These are phyloP conservation scores for Pseudopodoces humilis DNA, from an alignment of 2,113 vertebrate genomes.

Conservation along the genomic window DNA sequence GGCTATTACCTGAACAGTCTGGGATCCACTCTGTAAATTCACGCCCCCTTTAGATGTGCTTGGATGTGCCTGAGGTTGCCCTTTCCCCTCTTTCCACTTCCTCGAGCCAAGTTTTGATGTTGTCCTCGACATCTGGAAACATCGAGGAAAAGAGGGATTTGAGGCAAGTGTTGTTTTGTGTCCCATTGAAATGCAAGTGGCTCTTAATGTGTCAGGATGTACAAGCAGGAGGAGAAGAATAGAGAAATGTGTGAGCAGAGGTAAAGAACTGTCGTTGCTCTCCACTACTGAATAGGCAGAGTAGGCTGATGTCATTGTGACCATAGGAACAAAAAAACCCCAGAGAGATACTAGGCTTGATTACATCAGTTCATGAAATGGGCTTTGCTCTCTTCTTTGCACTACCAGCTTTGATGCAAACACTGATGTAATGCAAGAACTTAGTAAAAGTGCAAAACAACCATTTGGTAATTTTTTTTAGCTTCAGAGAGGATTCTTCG, in stretches of 20 bases:
- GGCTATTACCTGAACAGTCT: background rate
- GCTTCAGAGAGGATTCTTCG: background rate
- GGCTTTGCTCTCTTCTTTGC: slow-evolving; percentile 28
- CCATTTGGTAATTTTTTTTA: background rate
- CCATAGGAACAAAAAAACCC: background rate
- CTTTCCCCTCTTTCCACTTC: background rate
- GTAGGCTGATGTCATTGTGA: slow-evolving; percentile 20
- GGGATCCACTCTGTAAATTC: background rate
- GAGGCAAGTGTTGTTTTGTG: background rate
- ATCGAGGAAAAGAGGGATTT: background rate
- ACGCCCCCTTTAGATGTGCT: background rate
- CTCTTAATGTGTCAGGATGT: background rate
- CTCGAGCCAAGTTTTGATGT: background rate
- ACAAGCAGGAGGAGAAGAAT: background rate
- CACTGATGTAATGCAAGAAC: background rate
- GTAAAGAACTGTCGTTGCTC: background rate
- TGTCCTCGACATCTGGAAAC: background rate
- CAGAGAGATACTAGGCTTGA: background rate
- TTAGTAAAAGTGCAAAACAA: background rate
- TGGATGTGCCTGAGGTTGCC: background rate
- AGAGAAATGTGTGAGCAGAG: background rate
- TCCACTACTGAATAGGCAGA: background rate
- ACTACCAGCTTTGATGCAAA: slow-evolving; percentile 19
- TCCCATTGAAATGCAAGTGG: background rate
- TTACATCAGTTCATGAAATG: slow-evolving; percentile 29